Evolutionary conservation across 2,797 vertebrate genomes (phyloP).

Genomic region (Pipistrellus nathusii): DNA sequence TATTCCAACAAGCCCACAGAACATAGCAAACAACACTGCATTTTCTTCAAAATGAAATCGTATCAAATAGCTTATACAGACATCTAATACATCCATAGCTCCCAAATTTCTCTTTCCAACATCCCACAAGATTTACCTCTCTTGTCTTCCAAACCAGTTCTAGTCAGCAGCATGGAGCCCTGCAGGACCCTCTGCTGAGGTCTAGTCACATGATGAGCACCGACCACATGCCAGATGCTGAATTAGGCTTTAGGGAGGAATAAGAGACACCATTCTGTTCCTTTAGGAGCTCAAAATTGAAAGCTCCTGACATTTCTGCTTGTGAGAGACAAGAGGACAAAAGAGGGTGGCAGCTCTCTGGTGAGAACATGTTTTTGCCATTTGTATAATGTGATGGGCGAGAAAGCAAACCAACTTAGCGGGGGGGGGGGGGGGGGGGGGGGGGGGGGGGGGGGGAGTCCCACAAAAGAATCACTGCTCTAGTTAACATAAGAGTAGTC

Average conservation of each 20-base stretch:
- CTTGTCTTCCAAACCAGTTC: neutral
- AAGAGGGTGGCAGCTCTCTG: neutral
- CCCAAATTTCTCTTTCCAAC: constrained; percentile 29
- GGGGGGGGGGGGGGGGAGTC: neutral
- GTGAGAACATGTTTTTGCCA: neutral
- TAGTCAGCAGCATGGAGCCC: neutral
- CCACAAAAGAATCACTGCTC: neutral
- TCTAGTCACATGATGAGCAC: neutral
- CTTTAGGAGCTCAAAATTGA: constrained; percentile 19
- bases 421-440: neutral
- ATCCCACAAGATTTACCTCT: neutral
- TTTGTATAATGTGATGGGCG: constrained; percentile 8
- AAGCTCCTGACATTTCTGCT: constrained; percentile 22
- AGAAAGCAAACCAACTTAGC: constrained; percentile 18
- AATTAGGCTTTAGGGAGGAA: neutral
- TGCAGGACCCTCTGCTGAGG: neutral
- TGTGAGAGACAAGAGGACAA: neutral
- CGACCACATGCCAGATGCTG: neutral
- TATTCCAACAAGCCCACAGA: constrained; percentile 39
- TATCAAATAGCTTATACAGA: neutral
- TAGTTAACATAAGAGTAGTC: neutral
- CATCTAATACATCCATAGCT: neutral
- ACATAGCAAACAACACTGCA: neutral
- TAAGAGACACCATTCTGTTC: neutral
- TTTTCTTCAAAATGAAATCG: constrained; percentile 48